These are phyloP conservation scores for Drosophila littoralis DNA, from an alignment of 1,140 invertebrate genomes.

Conservation along the genomic window DNA sequence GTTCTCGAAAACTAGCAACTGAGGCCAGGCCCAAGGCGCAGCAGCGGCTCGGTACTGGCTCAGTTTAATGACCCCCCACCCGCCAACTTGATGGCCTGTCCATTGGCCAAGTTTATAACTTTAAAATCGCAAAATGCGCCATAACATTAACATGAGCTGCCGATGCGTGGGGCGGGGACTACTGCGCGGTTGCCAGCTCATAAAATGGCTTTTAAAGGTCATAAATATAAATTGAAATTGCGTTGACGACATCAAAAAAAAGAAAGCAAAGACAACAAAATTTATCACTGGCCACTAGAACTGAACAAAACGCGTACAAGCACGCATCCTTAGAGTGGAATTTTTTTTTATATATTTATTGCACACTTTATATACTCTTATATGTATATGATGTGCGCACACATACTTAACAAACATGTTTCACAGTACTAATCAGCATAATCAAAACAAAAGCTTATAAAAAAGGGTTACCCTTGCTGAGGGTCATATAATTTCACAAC, in stretches of 20 bases:
- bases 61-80: slow-evolving; percentile 54
- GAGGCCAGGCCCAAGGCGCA: background rate
- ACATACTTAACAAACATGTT: slow-evolving; percentile 1
- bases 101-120: slow-evolving; percentile 74
- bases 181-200: slow-evolving; percentile 64
- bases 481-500: no score
- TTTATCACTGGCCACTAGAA: slow-evolving; percentile 20
- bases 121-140: slow-evolving; percentile 73
- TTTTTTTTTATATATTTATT: background rate
- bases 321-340: background rate
- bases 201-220: slow-evolving; percentile 71
- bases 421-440: background rate
- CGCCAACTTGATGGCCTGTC: slow-evolving; percentile 48
- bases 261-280: slow-evolving; percentile 16
- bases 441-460: slow-evolving; percentile 5
- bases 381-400: background rate
- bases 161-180: background rate
- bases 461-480: slow-evolving; percentile 4
- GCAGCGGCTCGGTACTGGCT: slow-evolving; percentile 15
- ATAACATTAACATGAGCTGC: slow-evolving; percentile 52
- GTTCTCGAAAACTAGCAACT: slow-evolving; percentile 69
- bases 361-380: background rate
- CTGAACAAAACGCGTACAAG: background rate
- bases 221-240: slow-evolving; percentile 80
- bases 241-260: slow-evolving; percentile 56